These are phyloP conservation scores for Phainopepla nitens DNA, from an alignment of 2,113 vertebrate genomes.

Conservation along the genomic window DNA sequence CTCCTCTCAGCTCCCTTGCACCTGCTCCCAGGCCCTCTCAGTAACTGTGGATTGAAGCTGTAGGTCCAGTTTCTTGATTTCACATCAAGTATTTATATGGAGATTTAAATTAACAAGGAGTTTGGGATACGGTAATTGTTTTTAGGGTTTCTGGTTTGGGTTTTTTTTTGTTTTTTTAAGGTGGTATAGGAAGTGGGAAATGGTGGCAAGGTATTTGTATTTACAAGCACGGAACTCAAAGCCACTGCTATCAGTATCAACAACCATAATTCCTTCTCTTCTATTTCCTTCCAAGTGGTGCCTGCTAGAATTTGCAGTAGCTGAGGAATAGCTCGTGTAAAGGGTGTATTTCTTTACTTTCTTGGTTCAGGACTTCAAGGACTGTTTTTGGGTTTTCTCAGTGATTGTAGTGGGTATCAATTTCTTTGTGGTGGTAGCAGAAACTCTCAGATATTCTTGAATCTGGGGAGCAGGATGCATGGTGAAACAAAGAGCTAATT, in stretches of 20 bases:
- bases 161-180: background rate
- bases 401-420: background rate
- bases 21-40: background rate
- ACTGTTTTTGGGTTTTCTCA: background rate
- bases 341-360: background rate
- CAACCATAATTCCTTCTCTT: background rate
- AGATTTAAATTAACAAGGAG: background rate
- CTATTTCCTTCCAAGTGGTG: background rate
- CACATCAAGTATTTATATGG: background rate
- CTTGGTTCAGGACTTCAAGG: background rate
- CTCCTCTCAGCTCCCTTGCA: background rate
- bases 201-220: background rate
- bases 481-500: background rate
- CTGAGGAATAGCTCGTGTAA: background rate
- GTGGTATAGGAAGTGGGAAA: background rate
- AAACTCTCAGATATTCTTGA: background rate
- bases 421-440: background rate
- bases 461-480: fast-evolving
- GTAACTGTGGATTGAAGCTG: background rate
- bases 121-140: background rate
- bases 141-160: background rate
- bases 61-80: background rate
- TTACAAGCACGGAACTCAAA: background rate
- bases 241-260: background rate
- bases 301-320: background rate